A percentile compares a stretch with the other conserved stretches of the same genome.
Evolutionary conservation across 1,140 invertebrate genomes (phyloP).

Genomic region (Bombus polaris): DNA sequence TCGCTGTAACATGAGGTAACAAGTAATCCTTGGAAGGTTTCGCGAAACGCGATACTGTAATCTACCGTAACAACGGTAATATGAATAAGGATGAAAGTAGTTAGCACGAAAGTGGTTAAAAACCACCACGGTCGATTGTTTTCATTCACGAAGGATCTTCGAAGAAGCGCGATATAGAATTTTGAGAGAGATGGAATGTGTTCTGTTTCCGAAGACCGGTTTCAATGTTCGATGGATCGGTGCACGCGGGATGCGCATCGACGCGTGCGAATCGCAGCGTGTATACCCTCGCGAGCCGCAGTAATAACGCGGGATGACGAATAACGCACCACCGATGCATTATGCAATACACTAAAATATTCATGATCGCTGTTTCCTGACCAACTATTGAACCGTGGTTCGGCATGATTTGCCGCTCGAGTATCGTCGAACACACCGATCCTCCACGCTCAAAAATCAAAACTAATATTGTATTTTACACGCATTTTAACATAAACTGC

Average conservation of each 20-base stretch:
- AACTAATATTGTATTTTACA: too few relatives aligned
- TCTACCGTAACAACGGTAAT: not conserved
- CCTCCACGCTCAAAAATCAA: slow-evolving; percentile 12
- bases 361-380: slow-evolving; percentile 55
- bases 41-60: not conserved
- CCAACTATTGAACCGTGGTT: slow-evolving; percentile 41
- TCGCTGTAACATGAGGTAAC: not conserved
- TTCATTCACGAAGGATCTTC: not conserved
- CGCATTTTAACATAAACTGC: not conserved
- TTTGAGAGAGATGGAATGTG: not conserved
- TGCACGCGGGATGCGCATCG: slow-evolving; percentile 29
- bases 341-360: slow-evolving; percentile 58
- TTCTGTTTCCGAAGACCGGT: not conserved
- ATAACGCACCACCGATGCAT: slow-evolving; percentile 55
- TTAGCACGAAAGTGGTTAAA: not conserved
- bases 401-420: slow-evolving; percentile 43
- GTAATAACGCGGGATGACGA: slow-evolving; percentile 53
- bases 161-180: too few relatives aligned
- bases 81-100: slow-evolving; percentile 7
- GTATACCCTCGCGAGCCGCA: slow-evolving; percentile 26
- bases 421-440: slow-evolving; percentile 14
- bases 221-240: slow-evolving; percentile 25
- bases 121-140: not conserved
- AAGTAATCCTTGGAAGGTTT: slow-evolving; percentile 14
- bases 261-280: slow-evolving; percentile 38